Conservation (phyloP, 1,140 invertebrate species). For the Helicoverpa armigera region DNA sequence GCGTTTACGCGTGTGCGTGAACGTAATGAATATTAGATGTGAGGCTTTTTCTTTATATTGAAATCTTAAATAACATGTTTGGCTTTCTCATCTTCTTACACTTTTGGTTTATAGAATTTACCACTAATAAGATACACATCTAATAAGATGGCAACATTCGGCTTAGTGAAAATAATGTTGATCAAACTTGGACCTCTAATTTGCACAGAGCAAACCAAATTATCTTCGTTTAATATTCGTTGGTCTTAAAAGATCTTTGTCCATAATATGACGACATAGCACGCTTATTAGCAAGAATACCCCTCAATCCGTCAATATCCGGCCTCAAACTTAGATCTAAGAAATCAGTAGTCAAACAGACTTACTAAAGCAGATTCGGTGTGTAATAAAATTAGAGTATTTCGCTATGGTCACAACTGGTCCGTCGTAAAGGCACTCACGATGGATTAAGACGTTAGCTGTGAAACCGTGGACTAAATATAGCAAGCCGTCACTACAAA, state of each 20-base stretch:
- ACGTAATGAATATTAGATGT: background rate
- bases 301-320: constrained; percentile 1
- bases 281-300: constrained; percentile 22
- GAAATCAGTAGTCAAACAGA: constrained; percentile 5
- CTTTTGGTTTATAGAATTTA: too few species aligned
- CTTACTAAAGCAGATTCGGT: constrained; percentile 24
- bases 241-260: background rate
- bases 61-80: background rate
- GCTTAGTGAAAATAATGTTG: too few species aligned
- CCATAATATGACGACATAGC: background rate
- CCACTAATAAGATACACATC: too few species aligned
- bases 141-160: too few species aligned
- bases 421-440: constrained; percentile 54
- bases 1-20: background rate
- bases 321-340: constrained; percentile 19
- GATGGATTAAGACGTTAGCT: constrained; percentile 68
- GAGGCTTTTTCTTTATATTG: background rate
- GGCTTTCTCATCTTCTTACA: too few species aligned
- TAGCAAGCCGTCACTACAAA: constrained; percentile 49
- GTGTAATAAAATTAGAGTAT: constrained; percentile 40
- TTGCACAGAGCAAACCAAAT: too few species aligned
- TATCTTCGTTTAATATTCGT: too few species aligned
- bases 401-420: constrained; percentile 31
- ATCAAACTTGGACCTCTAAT: too few species aligned
- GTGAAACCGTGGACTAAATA: constrained; percentile 66